Evolutionary conservation across 2,797 vertebrate species (phyloP), one percentile per base, ranked within the genome.

Genomic region (Valencia hispanica): DNA sequence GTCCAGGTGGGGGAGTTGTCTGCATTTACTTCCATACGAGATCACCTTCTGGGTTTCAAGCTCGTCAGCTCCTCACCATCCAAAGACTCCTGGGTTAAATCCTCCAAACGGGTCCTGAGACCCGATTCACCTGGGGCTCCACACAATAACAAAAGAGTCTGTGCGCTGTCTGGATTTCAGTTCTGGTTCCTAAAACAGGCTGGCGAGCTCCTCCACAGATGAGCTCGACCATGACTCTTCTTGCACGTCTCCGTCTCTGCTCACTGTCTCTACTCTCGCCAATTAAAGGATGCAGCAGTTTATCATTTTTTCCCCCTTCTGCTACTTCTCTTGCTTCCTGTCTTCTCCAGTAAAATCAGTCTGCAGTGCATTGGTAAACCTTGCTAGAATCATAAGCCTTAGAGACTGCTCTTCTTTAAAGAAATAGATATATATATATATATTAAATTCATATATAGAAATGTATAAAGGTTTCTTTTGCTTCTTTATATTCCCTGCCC

Each of bases 321-420:
- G 15, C 70, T 47, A 68, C 39, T 75, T 36, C 55, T 69, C 17
- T 79, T 4, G 14, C n/a, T 71, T 75, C 63, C 70, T 48, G 32
- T 72, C 18, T 39, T 63, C 79, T 79, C 68, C 20, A 25, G 45
- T 75, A 72, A 80, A 86, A 72, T 57, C 61, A 85, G 57, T 82
- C 77, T 73, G 80, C 74, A 76, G 74, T 80, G 70, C 68, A 45
- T 72, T 12, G 66, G 84, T 81, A 75, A 76, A 83, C 14, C 32
- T 72, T 57, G 73, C 83, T 90, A 84, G 79, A 92, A 89, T 91
- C 87, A 88, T 89, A 94, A 92, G 86, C 95, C 93, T 94, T 92
- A 89, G 76, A 94, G 84, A 90, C 87, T 92, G 89, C 92, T 95
- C 93, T 93, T 66, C 36, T 39, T 92, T 81, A 91, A 81, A 87